Base-by-base conservation (phyloP, 1,140 invertebrate species). In the Pachyrhynchus sulphureomaculatus region DNA sequence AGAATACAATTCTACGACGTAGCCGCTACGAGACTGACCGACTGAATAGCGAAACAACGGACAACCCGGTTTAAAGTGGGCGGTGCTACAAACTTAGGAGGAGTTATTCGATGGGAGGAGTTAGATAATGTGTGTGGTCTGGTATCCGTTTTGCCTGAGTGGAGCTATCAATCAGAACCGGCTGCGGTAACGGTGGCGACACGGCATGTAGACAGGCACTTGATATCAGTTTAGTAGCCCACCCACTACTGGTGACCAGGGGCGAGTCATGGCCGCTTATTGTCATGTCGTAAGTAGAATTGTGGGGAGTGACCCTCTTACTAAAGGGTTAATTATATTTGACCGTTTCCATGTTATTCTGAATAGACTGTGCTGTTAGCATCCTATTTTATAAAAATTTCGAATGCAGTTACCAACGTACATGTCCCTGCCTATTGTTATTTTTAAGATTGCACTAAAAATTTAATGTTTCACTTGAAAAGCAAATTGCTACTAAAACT, bases 131-230 rank as follows among this genome's bases (percentile, higher is more conserved):
- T 68, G 72, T 74, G 73, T 75, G 73, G 73, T 75, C 68, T 63
- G 62, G 56, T 65, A 71, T 73, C 68, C 68, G 72, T 71, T 72
- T 72, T 71, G 72, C 68, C 62, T 70, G 72, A 72, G 69, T 73
- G 67, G 60, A 68, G 68, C 72, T 67, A 75, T 75, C 74, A 75
- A 75, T 75, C 74, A 75, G 72, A 62, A 49, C 44, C 29, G 62
- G 64, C 64, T 72, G 69, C 69, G 74, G 72, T 73, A 68, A 72
- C 74, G 65, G 74, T 75, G 74, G 74, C 74, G 74, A 75, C 74
- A 73, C 72, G 71, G 68, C 71, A 71, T 74, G 74, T 74, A 73
- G 72, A 72, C 72, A 73, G 72, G 64, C 74, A 74, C 72, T 75
- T 75, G 74, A 74, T 75, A 74, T 69, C 66, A 62, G 65, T 67